Conservation (phyloP, 2,888 invertebrate species). For the Hylaea fasciaria region DNA sequence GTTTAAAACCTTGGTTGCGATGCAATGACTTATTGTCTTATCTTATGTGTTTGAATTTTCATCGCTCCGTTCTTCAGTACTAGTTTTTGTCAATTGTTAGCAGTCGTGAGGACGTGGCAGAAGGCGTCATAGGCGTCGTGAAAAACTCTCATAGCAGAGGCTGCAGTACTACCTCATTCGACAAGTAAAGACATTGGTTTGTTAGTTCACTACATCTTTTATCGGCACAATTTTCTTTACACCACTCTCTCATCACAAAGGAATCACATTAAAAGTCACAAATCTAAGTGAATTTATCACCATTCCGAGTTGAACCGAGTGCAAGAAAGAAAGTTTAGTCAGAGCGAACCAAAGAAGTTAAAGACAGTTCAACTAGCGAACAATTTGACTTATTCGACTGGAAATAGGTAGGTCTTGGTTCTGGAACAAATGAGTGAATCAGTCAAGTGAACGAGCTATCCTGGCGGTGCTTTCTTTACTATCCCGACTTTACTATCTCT, state of each 20-base stretch:
- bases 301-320: conserved; percentile 16
- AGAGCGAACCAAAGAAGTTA: conserved; percentile 37
- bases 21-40: no score
- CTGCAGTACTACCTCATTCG: no score
- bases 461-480: conserved; percentile 22
- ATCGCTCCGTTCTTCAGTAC: no score
- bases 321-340: conserved; percentile 23
- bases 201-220: no score
- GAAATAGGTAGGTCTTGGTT: conserved; percentile 40
- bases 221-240: no score
- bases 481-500: conserved; percentile 14
- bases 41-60: no score
- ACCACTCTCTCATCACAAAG: not conserved
- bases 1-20: no score
- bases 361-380: conserved; percentile 43
- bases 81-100: no score
- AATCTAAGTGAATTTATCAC: conserved; percentile 16
- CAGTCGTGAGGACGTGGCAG: no score
- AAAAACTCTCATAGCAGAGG: no score
- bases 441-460: conserved; percentile 38
- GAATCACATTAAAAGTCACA: conserved; percentile 5
- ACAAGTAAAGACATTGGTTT: no score
- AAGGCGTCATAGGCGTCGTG: no score
- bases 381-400: conserved; percentile 45
- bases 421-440: conserved; percentile 43